Evolutionary conservation across 2,888 invertebrate species (phyloP), one percentile per base, ranked within the genome.

Genomic region (Amphiduros pacificus): DNA sequence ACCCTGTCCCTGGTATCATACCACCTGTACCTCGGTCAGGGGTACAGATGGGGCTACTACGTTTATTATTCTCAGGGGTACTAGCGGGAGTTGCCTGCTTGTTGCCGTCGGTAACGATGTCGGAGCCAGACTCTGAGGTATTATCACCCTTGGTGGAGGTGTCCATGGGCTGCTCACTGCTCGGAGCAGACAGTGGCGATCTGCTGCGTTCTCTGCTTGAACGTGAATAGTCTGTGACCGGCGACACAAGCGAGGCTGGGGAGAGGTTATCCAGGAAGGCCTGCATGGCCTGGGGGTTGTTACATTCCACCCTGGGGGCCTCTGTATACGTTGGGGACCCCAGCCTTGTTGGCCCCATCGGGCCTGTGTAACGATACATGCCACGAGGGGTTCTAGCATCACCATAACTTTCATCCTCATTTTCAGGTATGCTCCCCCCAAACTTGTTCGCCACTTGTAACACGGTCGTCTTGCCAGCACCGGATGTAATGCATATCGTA

Each of bases 401-500:
- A n/a, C n/a, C n/a, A 5, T 51, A 27, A 14, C 22, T 22, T 3
- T 51, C 58, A 32, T 58, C 58, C 44, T 59, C 59, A 14, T 36
- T 44, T 26, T 68, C 68, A 2, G 68, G 70, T 5, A 68, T 58
- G n/a, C 55, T 27, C 5, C 68, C 68, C 2, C 57, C 55, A 40
- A 68, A 71, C 26, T 62, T 51, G 55, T 71, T 65, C 11, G 67
- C 57, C 40, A 71, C 62, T 56, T 71, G 71, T 17, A 71, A 41
- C 11, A 69, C 67, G 29, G 67, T 69, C n/a, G 69, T 69, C 24
- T 59, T 51, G 14, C 71, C 69, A n/a, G 48, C 55, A 48, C 66
- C 55, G 1, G 71, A 61, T 1, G 71, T 71, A 44, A 71, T 71
- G 53, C 71, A 71, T 20, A 71, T 66, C 0, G 71, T 71, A 41